phyloP scores from a whole-genome alignment of 2,888 invertebrate species.

The Endotricha flammealis region DNA sequence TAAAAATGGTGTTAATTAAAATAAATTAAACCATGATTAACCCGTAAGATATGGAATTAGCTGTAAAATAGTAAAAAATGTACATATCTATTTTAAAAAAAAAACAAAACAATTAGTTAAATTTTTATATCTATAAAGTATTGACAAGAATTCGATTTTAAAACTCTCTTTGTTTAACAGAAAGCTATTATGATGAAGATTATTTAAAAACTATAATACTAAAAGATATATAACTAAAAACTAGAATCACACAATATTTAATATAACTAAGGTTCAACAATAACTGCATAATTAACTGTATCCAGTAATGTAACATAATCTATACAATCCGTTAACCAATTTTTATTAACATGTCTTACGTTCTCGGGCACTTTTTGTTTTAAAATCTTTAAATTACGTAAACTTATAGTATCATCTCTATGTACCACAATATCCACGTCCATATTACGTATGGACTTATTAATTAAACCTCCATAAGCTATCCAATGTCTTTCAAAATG shows the following conservation, averaged over 20 bases:
- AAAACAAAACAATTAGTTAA: too few relatives aligned
- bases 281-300: constrained; percentile 47
- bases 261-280: constrained; percentile 40
- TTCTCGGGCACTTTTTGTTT: constrained; percentile 34
- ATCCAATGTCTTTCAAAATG: constrained; percentile 80
- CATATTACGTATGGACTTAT: constrained; percentile 45
- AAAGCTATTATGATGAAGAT: too few relatives aligned
- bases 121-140: too few relatives aligned
- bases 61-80: too few relatives aligned
- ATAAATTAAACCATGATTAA: too few relatives aligned
- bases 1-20: too few relatives aligned
- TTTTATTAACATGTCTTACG: constrained; percentile 54
- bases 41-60: too few relatives aligned
- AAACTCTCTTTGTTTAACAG: too few relatives aligned
- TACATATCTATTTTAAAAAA: too few relatives aligned
- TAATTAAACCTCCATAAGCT: constrained; percentile 77
- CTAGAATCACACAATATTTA: too few relatives aligned
- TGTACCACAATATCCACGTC: constrained; percentile 61
- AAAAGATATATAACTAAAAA: background rate
- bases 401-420: constrained; percentile 39
- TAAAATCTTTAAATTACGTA: constrained; percentile 45
- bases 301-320: constrained; percentile 48
- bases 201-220: too few relatives aligned
- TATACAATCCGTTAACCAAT: constrained; percentile 62
- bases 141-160: too few relatives aligned